Evolutionary conservation across 2,797 vertebrate species (phyloP).

Genomic region (Eulemur albifrons): DNA sequence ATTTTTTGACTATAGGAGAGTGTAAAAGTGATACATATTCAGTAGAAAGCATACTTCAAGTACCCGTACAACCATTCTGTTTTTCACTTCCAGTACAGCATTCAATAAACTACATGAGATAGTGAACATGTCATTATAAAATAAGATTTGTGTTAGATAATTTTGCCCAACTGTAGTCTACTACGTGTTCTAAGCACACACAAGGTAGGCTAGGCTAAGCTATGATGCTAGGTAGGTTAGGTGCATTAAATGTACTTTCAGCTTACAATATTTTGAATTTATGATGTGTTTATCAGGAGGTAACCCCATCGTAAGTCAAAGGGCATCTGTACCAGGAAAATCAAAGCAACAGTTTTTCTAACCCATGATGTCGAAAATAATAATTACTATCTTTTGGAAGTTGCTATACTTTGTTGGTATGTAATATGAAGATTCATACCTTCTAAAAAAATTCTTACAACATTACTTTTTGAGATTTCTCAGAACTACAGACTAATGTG

Average conservation of each 20-base stretch:
- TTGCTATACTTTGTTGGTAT: neutral
- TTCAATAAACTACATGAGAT: neutral
- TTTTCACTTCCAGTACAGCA: neutral
- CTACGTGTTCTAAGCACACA: neutral
- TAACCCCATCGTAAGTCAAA: neutral
- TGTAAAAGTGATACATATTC: neutral
- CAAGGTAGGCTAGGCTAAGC: neutral
- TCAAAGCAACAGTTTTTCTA: neutral
- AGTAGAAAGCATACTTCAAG: neutral
- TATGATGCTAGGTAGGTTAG: neutral
- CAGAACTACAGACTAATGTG: neutral
- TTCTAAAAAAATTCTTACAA: neutral
- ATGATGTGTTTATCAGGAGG: neutral
- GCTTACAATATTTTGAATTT: neutral
- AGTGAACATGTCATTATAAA: neutral
- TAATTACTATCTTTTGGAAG: neutral
- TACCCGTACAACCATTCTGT: neutral
- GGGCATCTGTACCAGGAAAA: neutral
- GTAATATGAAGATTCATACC: neutral
- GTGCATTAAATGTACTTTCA: neutral
- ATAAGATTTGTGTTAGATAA: neutral
- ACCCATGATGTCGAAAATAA: neutral
- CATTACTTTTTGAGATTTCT: slow-evolving; percentile 12
- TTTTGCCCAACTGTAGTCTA: neutral
- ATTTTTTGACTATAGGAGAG: neutral